These are phyloP conservation scores for Drosophila guanche DNA, from an alignment of 1,140 invertebrate species.

Conservation along the genomic window DNA sequence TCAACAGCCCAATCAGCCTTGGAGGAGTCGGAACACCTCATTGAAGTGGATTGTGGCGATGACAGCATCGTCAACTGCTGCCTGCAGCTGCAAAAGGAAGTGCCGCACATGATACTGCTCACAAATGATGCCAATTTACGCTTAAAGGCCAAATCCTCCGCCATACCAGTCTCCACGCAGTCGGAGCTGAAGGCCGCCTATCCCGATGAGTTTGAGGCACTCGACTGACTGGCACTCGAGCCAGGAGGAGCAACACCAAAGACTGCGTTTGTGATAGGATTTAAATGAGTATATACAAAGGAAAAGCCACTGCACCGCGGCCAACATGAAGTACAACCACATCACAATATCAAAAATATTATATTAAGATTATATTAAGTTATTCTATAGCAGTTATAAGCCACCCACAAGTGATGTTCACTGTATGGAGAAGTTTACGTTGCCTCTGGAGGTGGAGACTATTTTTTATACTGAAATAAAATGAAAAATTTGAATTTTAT, in stretches of 20 bases:
- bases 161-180: slow-evolving; percentile 55
- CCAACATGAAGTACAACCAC: no score
- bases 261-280: slow-evolving; percentile 39
- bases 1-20: slow-evolving; percentile 67
- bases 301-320: no score
- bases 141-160: slow-evolving; percentile 70
- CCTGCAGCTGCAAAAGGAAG: slow-evolving; percentile 65
- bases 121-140: slow-evolving; percentile 77
- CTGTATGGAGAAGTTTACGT: no score
- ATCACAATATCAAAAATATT: no score
- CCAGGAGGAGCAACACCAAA: not conserved
- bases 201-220: slow-evolving; percentile 29
- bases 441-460: no score
- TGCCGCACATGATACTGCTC: slow-evolving; percentile 62
- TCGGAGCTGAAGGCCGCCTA: slow-evolving; percentile 56
- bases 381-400: no score
- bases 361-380: no score
- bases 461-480: no score
- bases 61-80: slow-evolving; percentile 81
- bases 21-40: slow-evolving; percentile 59
- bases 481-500: no score
- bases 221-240: not conserved
- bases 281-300: no score
- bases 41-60: slow-evolving; percentile 65
- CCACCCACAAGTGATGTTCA: no score